Conservation (phyloP, 1,140 invertebrate species). For the Oedothorax gibbosus region DNA sequence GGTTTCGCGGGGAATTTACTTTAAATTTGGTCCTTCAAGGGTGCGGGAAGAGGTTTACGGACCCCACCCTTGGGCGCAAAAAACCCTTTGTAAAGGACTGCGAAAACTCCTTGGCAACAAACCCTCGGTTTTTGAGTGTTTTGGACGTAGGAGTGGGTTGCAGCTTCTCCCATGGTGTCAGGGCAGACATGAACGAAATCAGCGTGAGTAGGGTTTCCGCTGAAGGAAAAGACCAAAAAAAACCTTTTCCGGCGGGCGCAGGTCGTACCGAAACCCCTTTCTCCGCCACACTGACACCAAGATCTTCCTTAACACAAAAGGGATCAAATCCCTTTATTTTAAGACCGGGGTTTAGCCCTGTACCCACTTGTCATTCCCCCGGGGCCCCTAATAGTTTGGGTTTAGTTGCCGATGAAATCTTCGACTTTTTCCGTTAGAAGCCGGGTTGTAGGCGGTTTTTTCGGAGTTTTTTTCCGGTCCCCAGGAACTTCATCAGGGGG, state of each 20-base stretch:
- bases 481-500: neutral
- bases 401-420: constrained; percentile 69
- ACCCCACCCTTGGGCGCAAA: neutral
- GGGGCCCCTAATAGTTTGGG: constrained; percentile 59
- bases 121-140: neutral
- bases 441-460: constrained; percentile 63
- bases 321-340: constrained; percentile 62
- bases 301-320: constrained; percentile 64
- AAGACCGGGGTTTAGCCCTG: constrained; percentile 65
- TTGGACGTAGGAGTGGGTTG: neutral
- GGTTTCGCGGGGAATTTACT: too few relatives aligned
- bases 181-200: neutral
- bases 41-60: neutral
- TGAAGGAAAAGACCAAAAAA: neutral
- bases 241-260: constrained; percentile 61
- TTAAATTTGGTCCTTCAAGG: neutral
- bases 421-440: constrained; percentile 67
- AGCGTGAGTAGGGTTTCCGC: neutral
- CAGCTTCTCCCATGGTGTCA: neutral
- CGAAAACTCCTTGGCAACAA: neutral
- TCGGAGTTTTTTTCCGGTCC: neutral
- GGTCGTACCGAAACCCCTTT: constrained; percentile 62
- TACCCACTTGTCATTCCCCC: neutral
- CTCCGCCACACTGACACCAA: too few relatives aligned
- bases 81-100: neutral